Conservation (phyloP, 2,113 vertebrate species). For the Morone chrysops region DNA sequence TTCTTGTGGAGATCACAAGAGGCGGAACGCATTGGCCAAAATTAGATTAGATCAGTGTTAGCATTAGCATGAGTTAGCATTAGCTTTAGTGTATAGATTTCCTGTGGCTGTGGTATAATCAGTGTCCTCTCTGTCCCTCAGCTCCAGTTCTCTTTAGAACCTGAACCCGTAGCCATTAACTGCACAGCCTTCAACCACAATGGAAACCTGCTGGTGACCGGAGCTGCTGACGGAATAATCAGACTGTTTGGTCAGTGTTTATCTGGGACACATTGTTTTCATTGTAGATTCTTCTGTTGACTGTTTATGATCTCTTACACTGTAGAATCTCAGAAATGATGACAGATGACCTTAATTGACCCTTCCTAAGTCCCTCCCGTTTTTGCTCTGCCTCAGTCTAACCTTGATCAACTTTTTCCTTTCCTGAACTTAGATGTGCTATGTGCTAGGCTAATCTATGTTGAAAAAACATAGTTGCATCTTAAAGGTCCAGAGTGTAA, state of each 20-base stretch:
- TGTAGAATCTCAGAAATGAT: neutral
- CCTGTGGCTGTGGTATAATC: neutral
- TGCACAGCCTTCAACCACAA: constrained; percentile 99
- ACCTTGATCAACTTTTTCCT: too few relatives aligned
- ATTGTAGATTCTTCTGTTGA: neutral
- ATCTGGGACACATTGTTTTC: neutral
- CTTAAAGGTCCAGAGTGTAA: too few relatives aligned
- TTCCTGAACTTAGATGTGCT: too few relatives aligned
- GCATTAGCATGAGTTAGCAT: too few relatives aligned
- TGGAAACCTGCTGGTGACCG: constrained; percentile 95
- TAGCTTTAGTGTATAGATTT: neutral
- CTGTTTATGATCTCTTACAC: neutral
- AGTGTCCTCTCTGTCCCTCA: constrained; percentile 63
- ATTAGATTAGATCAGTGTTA: too few relatives aligned
- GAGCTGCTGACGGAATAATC: constrained; percentile 94
- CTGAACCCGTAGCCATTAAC: constrained; percentile 94
- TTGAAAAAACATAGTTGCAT: too few relatives aligned
- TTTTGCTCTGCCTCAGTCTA: too few relatives aligned
- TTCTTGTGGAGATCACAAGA: too few relatives aligned
- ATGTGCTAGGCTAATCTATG: too few relatives aligned
- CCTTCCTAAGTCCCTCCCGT: too few relatives aligned
- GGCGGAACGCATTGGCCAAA: too few relatives aligned
- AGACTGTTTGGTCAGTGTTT: constrained; percentile 91
- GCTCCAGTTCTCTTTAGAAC: constrained; percentile 95
- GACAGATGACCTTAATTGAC: too few relatives aligned